These are phyloP conservation scores for Phoenicopterus ruber DNA, from an alignment of 2,113 vertebrate species.

Conservation along the genomic window DNA sequence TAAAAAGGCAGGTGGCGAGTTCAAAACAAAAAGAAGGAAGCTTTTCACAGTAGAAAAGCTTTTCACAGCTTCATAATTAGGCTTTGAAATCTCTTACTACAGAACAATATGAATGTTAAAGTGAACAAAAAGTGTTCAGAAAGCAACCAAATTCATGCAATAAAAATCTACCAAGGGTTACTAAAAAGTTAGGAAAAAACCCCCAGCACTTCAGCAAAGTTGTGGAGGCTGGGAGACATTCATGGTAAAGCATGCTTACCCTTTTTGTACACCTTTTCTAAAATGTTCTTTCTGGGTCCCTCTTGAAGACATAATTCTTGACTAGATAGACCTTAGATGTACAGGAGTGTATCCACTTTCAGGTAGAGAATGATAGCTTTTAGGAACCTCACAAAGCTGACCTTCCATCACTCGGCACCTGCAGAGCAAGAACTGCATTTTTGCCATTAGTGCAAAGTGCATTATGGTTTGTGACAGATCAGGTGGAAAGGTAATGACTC, in stretches of 20 bases:
- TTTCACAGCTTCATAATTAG: background rate
- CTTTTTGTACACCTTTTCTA: background rate
- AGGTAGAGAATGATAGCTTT: background rate
- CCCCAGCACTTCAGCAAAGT: background rate
- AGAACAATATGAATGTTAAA: background rate
- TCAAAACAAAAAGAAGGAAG: background rate
- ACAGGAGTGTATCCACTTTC: background rate
- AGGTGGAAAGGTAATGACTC: background rate
- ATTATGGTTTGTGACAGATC: background rate
- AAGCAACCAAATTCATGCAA: background rate
- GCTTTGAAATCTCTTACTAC: background rate
- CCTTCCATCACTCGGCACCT: background rate
- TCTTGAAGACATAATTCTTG: background rate
- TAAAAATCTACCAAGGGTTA: background rate
- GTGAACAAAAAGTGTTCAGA: background rate
- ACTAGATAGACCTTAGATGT: background rate
- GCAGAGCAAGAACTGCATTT: background rate
- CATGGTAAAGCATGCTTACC: background rate
- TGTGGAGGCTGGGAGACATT: background rate
- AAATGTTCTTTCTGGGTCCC: background rate
- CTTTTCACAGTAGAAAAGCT: background rate
- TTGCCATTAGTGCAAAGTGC: background rate
- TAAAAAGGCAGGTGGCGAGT: background rate
- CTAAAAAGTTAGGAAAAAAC: background rate
- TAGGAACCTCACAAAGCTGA: background rate